Conservation (phyloP, 2,797 vertebrate genomes). For the Sandelia bainsii region DNA sequence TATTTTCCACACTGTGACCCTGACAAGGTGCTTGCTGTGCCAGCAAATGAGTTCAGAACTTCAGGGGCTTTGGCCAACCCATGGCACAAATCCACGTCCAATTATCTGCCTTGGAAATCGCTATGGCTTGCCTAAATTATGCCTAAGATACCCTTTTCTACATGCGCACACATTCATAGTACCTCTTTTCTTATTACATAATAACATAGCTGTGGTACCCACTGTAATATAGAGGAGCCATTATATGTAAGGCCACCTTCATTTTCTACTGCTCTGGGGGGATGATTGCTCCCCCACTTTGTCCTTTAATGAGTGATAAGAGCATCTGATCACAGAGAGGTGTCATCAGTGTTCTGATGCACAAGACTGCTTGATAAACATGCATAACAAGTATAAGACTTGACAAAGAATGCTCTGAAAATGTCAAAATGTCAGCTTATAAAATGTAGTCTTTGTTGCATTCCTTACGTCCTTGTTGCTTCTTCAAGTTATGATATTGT, state of each 20-base stretch:
- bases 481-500: not conserved
- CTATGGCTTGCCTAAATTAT: slow-evolving; percentile 61
- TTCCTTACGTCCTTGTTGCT: not conserved
- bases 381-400: not conserved
- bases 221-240: slow-evolving; percentile 41
- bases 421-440: not conserved
- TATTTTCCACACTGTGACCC: slow-evolving; percentile 54
- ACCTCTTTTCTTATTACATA: slow-evolving; percentile 34
- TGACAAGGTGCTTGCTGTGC: slow-evolving; percentile 59
- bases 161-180: not conserved
- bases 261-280: slow-evolving; percentile 48
- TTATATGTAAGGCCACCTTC: slow-evolving; percentile 51
- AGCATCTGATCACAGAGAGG: slow-evolving; percentile 49
- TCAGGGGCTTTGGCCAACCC: slow-evolving; percentile 58
- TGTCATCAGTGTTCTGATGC: slow-evolving; percentile 28
- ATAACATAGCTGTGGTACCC: slow-evolving; percentile 40
- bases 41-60: slow-evolving; percentile 66
- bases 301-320: slow-evolving; percentile 56
- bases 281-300: slow-evolving; percentile 48
- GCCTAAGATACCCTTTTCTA: slow-evolving; percentile 16
- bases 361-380: not conserved
- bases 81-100: slow-evolving; percentile 70
- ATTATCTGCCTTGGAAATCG: slow-evolving; percentile 74
- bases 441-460: not conserved
- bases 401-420: not conserved